phyloP scores from a whole-genome alignment of 2,797 vertebrate species.

The Rhynchotus rufescens region DNA sequence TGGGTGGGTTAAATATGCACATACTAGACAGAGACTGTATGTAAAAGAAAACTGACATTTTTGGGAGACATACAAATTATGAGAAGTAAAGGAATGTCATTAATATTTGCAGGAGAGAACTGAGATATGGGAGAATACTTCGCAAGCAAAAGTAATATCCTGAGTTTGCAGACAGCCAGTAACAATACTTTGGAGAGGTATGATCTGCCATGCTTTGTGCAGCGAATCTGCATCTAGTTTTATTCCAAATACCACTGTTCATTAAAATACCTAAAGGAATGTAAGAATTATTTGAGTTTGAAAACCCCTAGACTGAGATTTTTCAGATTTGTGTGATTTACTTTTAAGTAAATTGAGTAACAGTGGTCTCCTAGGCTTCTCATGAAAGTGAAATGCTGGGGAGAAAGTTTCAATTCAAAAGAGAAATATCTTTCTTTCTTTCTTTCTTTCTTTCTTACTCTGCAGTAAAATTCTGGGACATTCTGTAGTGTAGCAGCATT shows the following conservation, averaged over 20 bases:
- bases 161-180: background rate
- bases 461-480: too few relatives aligned
- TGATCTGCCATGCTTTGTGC: background rate
- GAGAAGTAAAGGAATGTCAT: background rate
- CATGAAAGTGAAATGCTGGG: background rate
- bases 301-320: background rate
- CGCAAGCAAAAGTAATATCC: background rate
- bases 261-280: background rate
- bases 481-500: too few relatives aligned
- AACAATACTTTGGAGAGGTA: background rate
- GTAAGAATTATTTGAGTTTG: background rate
- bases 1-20: background rate
- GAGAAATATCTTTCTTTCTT: background rate
- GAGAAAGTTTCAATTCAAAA: background rate
- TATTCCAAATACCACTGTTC: background rate
- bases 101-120: background rate
- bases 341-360: background rate
- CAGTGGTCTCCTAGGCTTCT: background rate
- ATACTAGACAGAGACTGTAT: background rate
- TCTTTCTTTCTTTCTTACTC: too few relatives aligned
- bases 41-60: constrained; percentile 6
- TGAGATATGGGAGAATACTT: background rate
- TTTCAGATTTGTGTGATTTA: background rate
- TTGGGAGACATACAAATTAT: background rate
- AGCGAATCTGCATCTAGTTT: background rate